A percentile compares a stretch with the other conserved stretches of the same genome.
phyloP scores from a whole-genome alignment of 2,113 vertebrate species.

The Anarrhichthys ocellatus region DNA sequence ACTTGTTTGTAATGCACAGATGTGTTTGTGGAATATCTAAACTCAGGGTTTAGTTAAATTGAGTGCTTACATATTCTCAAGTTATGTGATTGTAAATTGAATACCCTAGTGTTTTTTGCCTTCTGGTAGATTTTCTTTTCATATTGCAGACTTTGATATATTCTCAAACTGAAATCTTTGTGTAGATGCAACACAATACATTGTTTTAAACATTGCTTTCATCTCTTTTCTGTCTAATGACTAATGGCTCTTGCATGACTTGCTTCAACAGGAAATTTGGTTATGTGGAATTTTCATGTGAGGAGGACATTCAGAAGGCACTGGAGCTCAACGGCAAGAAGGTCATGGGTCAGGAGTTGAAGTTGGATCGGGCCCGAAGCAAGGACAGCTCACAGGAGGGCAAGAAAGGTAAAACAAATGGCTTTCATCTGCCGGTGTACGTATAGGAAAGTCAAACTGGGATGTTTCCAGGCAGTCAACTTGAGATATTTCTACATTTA shows the following conservation, averaged over 20 bases:
- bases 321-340: slow-evolving; percentile 95
- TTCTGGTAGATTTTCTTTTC: background rate
- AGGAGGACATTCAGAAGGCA: slow-evolving; percentile 92
- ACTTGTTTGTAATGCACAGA: too few relatives aligned
- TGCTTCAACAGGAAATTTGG: slow-evolving; percentile 88
- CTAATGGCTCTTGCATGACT: background rate
- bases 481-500: background rate
- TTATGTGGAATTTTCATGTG: slow-evolving; percentile 91
- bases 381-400: slow-evolving; percentile 86
- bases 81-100: background rate
- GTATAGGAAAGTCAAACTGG: background rate
- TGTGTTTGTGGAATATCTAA: background rate
- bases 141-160: background rate
- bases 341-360: slow-evolving; percentile 90
- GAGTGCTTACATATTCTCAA: background rate
- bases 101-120: background rate
- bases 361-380: slow-evolving; percentile 89
- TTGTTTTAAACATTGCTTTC: background rate
- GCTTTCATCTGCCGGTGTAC: too few relatives aligned
- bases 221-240: background rate
- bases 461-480: background rate
- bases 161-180: background rate
- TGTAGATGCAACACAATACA: background rate
- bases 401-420: slow-evolving; percentile 87
- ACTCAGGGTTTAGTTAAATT: background rate